phyloP scores from a whole-genome alignment of 2,888 invertebrate species.

The Acrobasis repandana region DNA sequence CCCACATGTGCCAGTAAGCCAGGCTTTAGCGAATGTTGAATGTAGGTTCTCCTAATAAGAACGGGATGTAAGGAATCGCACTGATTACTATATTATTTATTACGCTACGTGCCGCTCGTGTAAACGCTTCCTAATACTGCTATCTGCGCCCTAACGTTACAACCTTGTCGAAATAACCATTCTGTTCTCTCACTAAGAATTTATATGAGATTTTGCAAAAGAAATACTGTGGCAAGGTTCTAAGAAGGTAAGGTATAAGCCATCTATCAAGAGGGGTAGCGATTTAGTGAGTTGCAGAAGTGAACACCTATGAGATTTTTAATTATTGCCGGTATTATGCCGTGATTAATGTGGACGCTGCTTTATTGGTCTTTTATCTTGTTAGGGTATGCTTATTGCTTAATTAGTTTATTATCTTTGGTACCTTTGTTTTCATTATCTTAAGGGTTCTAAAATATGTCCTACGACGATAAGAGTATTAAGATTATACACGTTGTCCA shows the following conservation, averaged over 20 bases:
- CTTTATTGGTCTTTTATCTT: constrained; percentile 46
- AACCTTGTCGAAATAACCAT: constrained; percentile 55
- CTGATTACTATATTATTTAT: constrained; percentile 83
- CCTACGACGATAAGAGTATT: too few relatives aligned
- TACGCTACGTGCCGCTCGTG: constrained; percentile 80
- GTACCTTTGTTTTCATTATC: constrained; percentile 11
- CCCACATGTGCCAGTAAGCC: constrained; percentile 81
- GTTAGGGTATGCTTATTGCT: constrained; percentile 27
- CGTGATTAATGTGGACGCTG: constrained; percentile 61
- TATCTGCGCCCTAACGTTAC: constrained; percentile 61
- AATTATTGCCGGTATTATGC: constrained; percentile 72
- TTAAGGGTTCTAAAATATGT: background rate
- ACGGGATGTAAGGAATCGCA: constrained; percentile 81
- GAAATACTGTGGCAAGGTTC: constrained; percentile 55
- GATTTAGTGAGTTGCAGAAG: constrained; percentile 71
- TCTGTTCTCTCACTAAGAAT: constrained; percentile 15
- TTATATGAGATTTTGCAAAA: constrained; percentile 11
- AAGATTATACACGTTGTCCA: too few relatives aligned
- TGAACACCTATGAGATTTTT: constrained; percentile 70
- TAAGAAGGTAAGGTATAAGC: constrained; percentile 47
- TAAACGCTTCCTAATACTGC: constrained; percentile 81
- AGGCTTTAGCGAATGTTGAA: constrained; percentile 80
- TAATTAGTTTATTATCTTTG: constrained; percentile 11
- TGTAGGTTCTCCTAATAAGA: constrained; percentile 80
- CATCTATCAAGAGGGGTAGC: constrained; percentile 74